Base-by-base conservation (phyloP, 2,888 invertebrate genomes). In the Volucella inflata region DNA sequence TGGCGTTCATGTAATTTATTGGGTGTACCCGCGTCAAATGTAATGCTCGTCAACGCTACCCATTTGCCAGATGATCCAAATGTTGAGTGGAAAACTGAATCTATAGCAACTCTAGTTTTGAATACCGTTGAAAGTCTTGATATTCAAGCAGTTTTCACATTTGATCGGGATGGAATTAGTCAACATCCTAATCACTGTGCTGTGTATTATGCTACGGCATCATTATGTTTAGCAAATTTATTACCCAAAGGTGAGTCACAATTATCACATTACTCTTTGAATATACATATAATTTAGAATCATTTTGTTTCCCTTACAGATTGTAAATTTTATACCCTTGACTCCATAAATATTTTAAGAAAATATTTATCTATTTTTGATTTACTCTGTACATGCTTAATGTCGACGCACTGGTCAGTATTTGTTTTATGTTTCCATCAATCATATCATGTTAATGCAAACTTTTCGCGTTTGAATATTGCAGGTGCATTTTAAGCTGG, bases 141-240 rank as follows among this genome's bases (percentile, higher is more conserved):
- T 89, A 96, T 97, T 89, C 95, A 97, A 90, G 96, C 96, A 1
- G 93, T 99, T 68, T 94, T 99, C 71, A 98, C 99, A 14, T 99
- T 99, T 93, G 99, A 99, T 93, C 95, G 96, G 89, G 94, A 95
- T 90, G 99, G 99, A 65, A 95, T 99, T 8, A 98, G 98, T 88
- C 95, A 96, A 8, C 99, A 99, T 93, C 93, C 94, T 30, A 99
- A 99, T 93, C 99, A 99, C 91, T 95, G 95, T 87, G 96, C 97
- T 81, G 94, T 97, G 87, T 97, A 96, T 91, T 96, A 95, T 93
- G 96, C 96, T 71, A 93, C 97, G 65, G 96, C 96, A 71, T 95
- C 96, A 89, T 94, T 97, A 90, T 95, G 95, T 91, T 94, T 96
- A 90, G 95, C 96, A 89, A 95, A 95, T 90, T 93, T 94, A 91